Conservation (phyloP, 2,888 invertebrate genomes). For the Linnaemya tessellans region DNA sequence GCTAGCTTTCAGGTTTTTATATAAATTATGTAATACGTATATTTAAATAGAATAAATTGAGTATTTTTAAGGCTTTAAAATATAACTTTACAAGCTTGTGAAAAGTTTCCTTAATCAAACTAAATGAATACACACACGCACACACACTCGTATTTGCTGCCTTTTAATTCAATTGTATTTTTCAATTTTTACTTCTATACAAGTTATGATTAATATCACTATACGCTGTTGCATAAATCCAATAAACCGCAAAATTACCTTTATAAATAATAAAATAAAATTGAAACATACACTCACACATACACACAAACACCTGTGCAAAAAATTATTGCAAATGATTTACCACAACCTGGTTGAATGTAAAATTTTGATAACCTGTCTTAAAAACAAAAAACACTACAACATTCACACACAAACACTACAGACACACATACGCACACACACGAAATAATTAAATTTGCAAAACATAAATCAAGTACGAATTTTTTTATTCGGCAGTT, state of each 20-base stretch:
- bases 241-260: slow-evolving; percentile 53
- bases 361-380: slow-evolving; percentile 48
- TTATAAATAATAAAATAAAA: slow-evolving; percentile 56
- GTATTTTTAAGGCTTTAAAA: neutral
- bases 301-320: neutral
- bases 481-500: no score
- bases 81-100: no score
- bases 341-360: slow-evolving; percentile 60
- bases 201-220: neutral
- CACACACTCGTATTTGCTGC: no score
- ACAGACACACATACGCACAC: no score
- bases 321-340: slow-evolving; percentile 52
- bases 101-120: neutral
- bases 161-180: slow-evolving; percentile 1
- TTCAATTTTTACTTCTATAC: neutral
- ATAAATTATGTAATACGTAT: neutral
- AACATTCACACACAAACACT: slow-evolving; percentile 32
- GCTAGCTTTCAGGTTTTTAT: neutral
- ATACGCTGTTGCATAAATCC: slow-evolving; percentile 12
- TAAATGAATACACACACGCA: no score
- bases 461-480: neutral
- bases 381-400: slow-evolving; percentile 27
- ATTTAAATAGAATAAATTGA: neutral
- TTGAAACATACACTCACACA: neutral
- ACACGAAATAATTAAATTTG: slow-evolving; percentile 31